Evolutionary conservation across 2,888 invertebrate species (phyloP).

Genomic region (Beris morrisii): DNA sequence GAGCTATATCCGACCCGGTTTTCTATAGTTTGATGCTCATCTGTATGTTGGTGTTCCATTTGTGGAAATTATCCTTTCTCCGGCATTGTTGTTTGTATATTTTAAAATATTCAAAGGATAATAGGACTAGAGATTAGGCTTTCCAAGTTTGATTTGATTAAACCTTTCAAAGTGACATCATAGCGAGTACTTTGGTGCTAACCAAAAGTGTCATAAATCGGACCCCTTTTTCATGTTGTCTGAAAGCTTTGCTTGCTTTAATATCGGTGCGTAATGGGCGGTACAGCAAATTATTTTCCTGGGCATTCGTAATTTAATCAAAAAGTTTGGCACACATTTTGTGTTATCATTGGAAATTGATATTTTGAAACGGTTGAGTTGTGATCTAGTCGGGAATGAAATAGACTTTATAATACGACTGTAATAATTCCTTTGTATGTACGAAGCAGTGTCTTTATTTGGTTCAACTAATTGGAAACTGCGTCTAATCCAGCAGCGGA

Average conservation of each 20-base stretch:
- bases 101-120: slow-evolving; percentile 33
- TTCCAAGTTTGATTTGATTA: slow-evolving; percentile 33
- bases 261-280: slow-evolving; percentile 4
- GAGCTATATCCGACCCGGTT: too few species aligned
- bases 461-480: too few species aligned
- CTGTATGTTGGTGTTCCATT: slow-evolving; percentile 9
- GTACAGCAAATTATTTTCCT: too few species aligned
- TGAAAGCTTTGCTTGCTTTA: neutral
- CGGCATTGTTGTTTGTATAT: slow-evolving; percentile 12
- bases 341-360: slow-evolving; percentile 27
- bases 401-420: too few species aligned
- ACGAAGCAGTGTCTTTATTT: too few species aligned
- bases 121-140: slow-evolving; percentile 25
- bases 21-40: neutral
- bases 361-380: slow-evolving; percentile 26
- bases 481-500: too few species aligned
- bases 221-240: neutral
- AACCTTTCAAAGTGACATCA: slow-evolving; percentile 32
- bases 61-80: slow-evolving; percentile 8
- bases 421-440: too few species aligned
- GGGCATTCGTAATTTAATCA: slow-evolving; percentile 20
- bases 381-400: neutral
- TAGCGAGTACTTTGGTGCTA: slow-evolving; percentile 13
- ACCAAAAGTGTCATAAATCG: slow-evolving; percentile 30
- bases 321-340: slow-evolving; percentile 25